Evolutionary conservation across 2,113 vertebrate genomes (phyloP).

Genomic region (Brachypodius melanocephalos): DNA sequence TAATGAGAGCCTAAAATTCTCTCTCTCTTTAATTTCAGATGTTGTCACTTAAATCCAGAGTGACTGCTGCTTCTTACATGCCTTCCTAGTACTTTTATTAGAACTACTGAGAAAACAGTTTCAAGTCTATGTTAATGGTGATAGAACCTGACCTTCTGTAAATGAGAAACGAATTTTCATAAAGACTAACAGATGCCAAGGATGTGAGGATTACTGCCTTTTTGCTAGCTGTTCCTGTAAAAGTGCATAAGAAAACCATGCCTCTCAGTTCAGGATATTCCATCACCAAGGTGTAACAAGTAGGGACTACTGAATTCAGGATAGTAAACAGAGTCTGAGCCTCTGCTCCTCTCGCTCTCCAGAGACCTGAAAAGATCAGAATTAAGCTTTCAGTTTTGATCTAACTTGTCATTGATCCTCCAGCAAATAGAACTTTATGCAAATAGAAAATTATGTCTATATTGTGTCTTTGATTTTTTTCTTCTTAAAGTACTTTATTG

Average conservation of each 20-base stretch:
- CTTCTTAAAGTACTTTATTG: slow-evolving; percentile 9
- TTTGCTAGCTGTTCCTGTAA: not conserved
- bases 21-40: not conserved
- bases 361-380: not conserved
- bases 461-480: not conserved
- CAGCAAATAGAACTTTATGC: not conserved
- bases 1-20: not conserved
- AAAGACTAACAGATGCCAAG: not conserved
- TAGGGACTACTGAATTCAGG: not conserved
- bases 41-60: not conserved
- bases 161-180: not conserved
- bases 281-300: not conserved
- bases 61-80: not conserved
- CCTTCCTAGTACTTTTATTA: not conserved
- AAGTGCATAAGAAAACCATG: not conserved
- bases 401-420: not conserved
- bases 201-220: not conserved
- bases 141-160: not conserved
- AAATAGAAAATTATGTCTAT: not conserved
- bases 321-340: not conserved
- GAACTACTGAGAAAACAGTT: not conserved
- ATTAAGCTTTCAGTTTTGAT: not conserved
- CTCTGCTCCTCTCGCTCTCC: not conserved
- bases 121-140: not conserved
- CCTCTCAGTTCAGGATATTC: not conserved